Evolutionary conservation across 2,888 invertebrate species (phyloP), one percentile per base, ranked within the genome.

Genomic region (Entomobrya proxima): DNA sequence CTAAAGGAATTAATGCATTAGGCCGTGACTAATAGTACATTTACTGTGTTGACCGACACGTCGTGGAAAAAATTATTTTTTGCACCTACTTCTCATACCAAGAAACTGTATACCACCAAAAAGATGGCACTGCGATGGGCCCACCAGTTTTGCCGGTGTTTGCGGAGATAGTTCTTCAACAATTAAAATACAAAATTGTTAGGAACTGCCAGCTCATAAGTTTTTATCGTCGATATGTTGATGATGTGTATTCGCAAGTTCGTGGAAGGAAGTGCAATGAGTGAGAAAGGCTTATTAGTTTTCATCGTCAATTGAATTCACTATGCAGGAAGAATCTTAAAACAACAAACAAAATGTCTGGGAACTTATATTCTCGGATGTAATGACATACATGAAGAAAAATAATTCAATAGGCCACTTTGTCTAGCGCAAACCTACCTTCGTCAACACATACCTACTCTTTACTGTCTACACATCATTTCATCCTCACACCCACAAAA

Each of bases 61-160:
- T n/a, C n/a, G n/a, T n/a, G n/a, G n/a, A n/a, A n/a, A n/a, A n/a
- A n/a, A n/a, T n/a, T n/a, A n/a, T n/a, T n/a, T n/a, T n/a, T n/a
- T 67, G 44, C 13, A 84, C 69, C 0, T 72, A 40, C 52, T 84
- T 84, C 13, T 21, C 15, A 30, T 78, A 55, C 30, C 24, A 78
- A 11, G 24, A 78, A 4, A 30, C 5, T 11, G 6, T 78, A 24
- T 84, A 72, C 27, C n/a, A 69, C n/a, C 84, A 84, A 72, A 11
- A n/a, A 13, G 47, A 69, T 1, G 84, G 85, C 15, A 67, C 64
- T 21, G 74, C 85, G 3, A 85, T 85, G 85, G 85, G 85, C 0
- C 75, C 79, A 9, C 85, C 85, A 6, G 1, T 75, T 0, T 85
- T 80, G 15, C 85, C 85, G 24, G 67, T 85, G 0, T 75, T 85